These are phyloP conservation scores for Halichoerus grypus DNA, from an alignment of 2,113 vertebrate genomes.

Conservation along the genomic window DNA sequence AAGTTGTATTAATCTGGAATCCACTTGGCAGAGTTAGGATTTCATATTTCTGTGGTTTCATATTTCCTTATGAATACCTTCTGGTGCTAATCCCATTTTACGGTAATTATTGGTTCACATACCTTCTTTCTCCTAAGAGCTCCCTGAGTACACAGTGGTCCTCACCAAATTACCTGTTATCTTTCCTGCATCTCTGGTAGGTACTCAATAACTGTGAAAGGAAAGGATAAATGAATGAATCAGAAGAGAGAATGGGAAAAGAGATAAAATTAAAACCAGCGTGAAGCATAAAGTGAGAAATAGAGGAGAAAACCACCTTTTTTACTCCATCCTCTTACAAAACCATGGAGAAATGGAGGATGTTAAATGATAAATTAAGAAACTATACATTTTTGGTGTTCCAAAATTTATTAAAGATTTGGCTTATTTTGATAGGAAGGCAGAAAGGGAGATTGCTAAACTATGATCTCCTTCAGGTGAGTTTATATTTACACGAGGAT, in stretches of 20 bases:
- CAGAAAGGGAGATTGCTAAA: not conserved
- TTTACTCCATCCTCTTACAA: not conserved
- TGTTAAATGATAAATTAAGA: not conserved
- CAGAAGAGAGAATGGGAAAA: not conserved
- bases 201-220: not conserved
- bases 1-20: not conserved
- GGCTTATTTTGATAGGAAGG: not conserved
- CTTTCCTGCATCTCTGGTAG: not conserved
- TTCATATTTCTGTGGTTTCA: not conserved
- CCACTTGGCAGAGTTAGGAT: not conserved
- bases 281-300: conserved; percentile 40
- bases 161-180: not conserved
- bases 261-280: conserved; percentile 7
- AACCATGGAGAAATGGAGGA: not conserved
- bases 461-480: not conserved
- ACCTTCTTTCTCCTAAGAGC: not conserved
- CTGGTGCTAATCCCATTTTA: not conserved
- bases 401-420: not conserved
- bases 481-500: not conserved
- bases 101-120: not conserved
- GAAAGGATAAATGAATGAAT: conserved; percentile 37
- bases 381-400: not conserved
- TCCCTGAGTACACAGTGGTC: not conserved
- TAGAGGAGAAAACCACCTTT: not conserved
- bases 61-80: not conserved